Percentiles rank a stretch among this genome's conserved stretches.
phyloP scores from a whole-genome alignment of 2,888 invertebrate genomes.

The Eudemis profundana region DNA sequence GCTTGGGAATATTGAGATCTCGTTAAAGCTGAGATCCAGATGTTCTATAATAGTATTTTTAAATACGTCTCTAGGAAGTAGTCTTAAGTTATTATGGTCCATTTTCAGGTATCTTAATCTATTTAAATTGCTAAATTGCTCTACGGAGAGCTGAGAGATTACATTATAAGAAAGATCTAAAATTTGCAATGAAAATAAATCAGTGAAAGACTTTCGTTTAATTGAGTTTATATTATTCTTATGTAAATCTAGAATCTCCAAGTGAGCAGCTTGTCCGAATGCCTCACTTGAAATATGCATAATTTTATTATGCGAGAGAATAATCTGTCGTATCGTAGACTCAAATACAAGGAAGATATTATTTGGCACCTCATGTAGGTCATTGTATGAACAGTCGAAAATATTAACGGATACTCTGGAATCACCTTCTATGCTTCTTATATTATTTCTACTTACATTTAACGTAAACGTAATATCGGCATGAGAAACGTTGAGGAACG shows the following conservation, averaged over 20 bases:
- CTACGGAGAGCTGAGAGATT: conserved; percentile 90
- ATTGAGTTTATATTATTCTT: conserved; percentile 90
- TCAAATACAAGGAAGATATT: conserved; percentile 87
- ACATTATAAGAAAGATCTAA: conserved; percentile 92
- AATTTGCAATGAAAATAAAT: conserved; percentile 90
- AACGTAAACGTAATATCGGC: conserved; percentile 88
- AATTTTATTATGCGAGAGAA: conserved; percentile 91
- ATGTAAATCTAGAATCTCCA: conserved; percentile 90
- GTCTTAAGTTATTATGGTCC: conserved; percentile 89
- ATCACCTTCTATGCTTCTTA: conserved; percentile 79
- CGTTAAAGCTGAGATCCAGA: conserved; percentile 91
- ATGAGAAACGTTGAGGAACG: conserved; percentile 89
- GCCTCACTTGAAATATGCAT: conserved; percentile 89
- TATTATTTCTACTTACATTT: conserved; percentile 90
- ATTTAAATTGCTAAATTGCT: conserved; percentile 91
- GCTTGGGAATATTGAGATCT: conserved; percentile 92
- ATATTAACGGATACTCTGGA: conserved; percentile 86
- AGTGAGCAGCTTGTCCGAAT: conserved; percentile 88
- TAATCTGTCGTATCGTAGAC: conserved; percentile 87
- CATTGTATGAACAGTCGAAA: conserved; percentile 90
- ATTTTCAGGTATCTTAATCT: conserved; percentile 90
- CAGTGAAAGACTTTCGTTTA: conserved; percentile 91
- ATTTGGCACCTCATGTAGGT: conserved; percentile 87
- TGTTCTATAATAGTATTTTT: conserved; percentile 92
- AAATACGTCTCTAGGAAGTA: conserved; percentile 91